phyloP scores from a whole-genome alignment of 2,888 invertebrate genomes.

The Halictus quadricinctus region DNA sequence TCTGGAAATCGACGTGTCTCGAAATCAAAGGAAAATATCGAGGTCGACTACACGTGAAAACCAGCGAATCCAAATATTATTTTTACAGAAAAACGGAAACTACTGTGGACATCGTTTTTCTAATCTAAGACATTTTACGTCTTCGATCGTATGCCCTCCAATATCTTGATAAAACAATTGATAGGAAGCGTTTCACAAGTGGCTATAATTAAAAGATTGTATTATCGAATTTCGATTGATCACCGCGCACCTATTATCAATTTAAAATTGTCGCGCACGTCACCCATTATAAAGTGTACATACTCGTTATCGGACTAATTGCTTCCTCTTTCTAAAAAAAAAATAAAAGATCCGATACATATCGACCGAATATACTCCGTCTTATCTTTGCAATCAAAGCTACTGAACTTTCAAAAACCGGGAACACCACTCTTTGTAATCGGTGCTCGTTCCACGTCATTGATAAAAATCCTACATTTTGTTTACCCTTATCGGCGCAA shows the following conservation, averaged over 20 bases:
- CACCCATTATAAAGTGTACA: not conserved
- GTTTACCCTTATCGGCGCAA: conserved; percentile 33
- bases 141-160: not conserved
- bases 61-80: not conserved
- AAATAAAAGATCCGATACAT: conserved; percentile 8
- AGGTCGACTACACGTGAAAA: not conserved
- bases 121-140: not conserved
- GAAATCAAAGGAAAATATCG: not conserved
- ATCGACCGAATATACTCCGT: not conserved
- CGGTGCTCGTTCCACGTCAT: not conserved
- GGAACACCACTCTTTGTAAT: not conserved
- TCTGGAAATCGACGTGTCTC: not conserved
- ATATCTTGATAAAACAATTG: conserved; percentile 29
- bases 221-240: not conserved
- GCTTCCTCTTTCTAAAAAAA: not conserved
- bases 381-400: conserved; percentile 15
- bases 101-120: not conserved
- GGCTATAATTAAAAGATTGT: conserved; percentile 41
- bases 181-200: not conserved
- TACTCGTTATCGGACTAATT: conserved; percentile 30
- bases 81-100: not conserved
- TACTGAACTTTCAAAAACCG: conserved; percentile 19
- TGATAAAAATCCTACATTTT: conserved; percentile 35
- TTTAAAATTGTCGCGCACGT: not conserved
- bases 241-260: not conserved